Base-by-base conservation (phyloP, 2,888 invertebrate genomes). In the Acrobasis suavella region DNA sequence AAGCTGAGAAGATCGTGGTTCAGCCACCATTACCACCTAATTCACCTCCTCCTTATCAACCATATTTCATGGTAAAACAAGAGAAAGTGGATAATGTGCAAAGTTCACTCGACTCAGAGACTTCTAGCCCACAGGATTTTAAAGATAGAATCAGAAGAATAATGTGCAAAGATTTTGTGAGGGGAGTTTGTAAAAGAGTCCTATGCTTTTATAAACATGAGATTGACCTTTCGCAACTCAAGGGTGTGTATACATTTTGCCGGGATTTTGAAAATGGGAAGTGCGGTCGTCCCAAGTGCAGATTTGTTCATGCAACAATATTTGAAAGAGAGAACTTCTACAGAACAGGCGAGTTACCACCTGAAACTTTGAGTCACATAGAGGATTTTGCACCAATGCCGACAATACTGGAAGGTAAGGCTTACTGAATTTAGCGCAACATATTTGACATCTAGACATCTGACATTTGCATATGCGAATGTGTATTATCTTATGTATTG, bases 231-330 rank as follows among this genome's bases (percentile, higher is more conserved):
- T 69, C 78, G 0, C 86, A 88, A 52, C 63, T 89, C 2, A 67
- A 71, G 0, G 82, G 82, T 0, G 76, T 88, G 0, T 86, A 83
- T 49, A 86, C 81, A 5, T 90, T 90, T 63, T 90, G 90, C 59
- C 77, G 76, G 38, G 82, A 89, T 42, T 89, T 75, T 52, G 89
- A 88, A 60, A 89, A 89, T 46, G 63, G 72, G 0, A 71, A 72
- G 0, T 89, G 89, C 59, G 79, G 69, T 0, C 72, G 69, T 39
- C 73, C 80, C 82, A 0, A 71, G 67, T 42, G 69, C 52, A 50
- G 60, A 42, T 70, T 65, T 39, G 69, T 68, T 9, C 70, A 70
- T 50, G 70, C 70, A 8, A 69, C 68, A 12, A 68, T 66, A 12
- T 69, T 62, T 22, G 70, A 70, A 49, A 69, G 68, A 56, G 69